These are phyloP conservation scores for Emys orbicularis DNA, from an alignment of 2,797 vertebrate species.

Conservation along the genomic window DNA sequence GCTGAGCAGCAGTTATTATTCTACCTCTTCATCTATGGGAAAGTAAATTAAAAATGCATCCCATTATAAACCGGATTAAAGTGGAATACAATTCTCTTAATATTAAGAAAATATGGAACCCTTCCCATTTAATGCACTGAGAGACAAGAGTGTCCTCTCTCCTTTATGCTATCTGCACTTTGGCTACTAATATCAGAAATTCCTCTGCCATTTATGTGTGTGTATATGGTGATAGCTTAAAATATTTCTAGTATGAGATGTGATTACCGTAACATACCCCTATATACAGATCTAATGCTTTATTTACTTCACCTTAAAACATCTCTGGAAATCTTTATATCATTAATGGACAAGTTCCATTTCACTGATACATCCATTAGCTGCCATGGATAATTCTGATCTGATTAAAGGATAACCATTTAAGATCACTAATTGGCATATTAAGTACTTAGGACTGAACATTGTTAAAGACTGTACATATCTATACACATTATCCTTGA, in stretches of 20 bases:
- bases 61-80: not conserved
- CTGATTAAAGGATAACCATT: slow-evolving; percentile 51
- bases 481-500: slow-evolving; percentile 36
- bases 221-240: slow-evolving; percentile 38
- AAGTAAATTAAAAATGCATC: not conserved
- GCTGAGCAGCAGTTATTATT: not conserved
- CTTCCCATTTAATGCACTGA: slow-evolving; percentile 22
- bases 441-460: slow-evolving; percentile 39
- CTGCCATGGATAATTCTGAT: slow-evolving; percentile 63
- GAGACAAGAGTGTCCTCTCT: not conserved
- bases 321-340: slow-evolving; percentile 63
- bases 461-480: slow-evolving; percentile 34
- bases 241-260: slow-evolving; percentile 6
- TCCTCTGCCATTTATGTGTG: not conserved
- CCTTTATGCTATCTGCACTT: slow-evolving; percentile 23
- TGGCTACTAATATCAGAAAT: slow-evolving; percentile 34
- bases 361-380: slow-evolving; percentile 62
- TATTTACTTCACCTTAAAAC: slow-evolving; percentile 71
- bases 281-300: slow-evolving; percentile 60
- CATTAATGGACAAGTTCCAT: slow-evolving; percentile 61
- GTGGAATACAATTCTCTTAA: not conserved
- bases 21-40: not conserved
- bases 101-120: not conserved
- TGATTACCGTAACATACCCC: slow-evolving; percentile 59
- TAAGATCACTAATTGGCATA: slow-evolving; percentile 56